These are phyloP conservation scores for Luffia ferchaultella DNA, from an alignment of 2,888 invertebrate species.

Conservation along the genomic window DNA sequence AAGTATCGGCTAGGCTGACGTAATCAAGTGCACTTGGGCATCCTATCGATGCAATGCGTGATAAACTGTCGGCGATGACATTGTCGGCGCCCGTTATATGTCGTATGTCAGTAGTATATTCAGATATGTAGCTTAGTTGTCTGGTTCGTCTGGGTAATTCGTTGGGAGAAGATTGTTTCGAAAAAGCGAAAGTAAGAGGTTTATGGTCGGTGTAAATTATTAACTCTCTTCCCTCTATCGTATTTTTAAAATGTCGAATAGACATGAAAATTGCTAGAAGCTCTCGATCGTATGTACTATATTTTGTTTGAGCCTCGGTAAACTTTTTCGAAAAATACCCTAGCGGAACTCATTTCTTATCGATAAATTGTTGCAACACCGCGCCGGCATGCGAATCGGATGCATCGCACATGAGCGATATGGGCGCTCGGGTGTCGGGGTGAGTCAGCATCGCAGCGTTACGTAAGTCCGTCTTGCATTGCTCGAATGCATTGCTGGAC, in stretches of 20 bases:
- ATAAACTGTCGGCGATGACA: conserved; percentile 22
- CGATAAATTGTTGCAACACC: neutral
- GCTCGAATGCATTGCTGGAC: conserved; percentile 5
- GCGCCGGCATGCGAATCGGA: neutral
- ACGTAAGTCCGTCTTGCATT: conserved; percentile 3
- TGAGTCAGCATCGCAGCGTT: neutral
- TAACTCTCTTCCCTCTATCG: conserved; percentile 5
- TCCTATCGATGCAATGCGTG: conserved; percentile 12
- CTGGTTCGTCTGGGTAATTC: conserved; percentile 9
- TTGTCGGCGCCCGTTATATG: conserved; percentile 22
- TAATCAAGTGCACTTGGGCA: conserved; percentile 3
- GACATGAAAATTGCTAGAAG: conserved; percentile 3
- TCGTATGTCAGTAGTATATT: conserved; percentile 24
- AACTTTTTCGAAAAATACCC: conserved; percentile 4
- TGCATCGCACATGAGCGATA: conserved; percentile 1
- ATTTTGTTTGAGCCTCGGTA: conserved; percentile 1
- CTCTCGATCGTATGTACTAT: conserved; percentile 5
- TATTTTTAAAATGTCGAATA: conserved; percentile 1
- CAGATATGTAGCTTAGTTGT: conserved; percentile 13
- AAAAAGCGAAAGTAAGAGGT: conserved; percentile 11
- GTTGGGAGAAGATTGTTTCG: conserved; percentile 2
- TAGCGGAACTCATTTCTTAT: neutral
- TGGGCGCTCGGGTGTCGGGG: neutral
- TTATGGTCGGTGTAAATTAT: conserved; percentile 13
- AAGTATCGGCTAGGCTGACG: conserved; percentile 2